phyloP scores from a whole-genome alignment of 2,797 vertebrate genomes.

The Xenentodon cancila region DNA sequence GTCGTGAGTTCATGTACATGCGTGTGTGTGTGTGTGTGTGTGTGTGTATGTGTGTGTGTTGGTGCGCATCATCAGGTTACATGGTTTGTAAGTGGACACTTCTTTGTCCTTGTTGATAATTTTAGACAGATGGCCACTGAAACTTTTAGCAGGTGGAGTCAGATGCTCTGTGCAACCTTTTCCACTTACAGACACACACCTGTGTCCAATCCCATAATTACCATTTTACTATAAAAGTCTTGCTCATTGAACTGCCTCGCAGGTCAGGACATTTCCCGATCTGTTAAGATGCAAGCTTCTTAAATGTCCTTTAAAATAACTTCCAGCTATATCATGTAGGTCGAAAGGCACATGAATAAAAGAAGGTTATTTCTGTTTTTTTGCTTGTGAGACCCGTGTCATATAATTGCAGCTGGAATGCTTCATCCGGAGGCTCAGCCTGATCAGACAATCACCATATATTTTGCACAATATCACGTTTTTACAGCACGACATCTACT shows the following conservation, averaged over 20 bases:
- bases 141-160: conserved; percentile 78
- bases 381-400: no score
- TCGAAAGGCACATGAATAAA: no score
- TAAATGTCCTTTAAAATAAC: no score
- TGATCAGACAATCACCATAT: no score
- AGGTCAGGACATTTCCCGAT: background rate
- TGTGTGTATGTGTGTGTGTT: conserved; percentile 39
- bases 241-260: background rate
- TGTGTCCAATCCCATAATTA: conserved; percentile 12
- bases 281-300: background rate
- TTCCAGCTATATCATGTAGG: no score
- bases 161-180: conserved; percentile 54
- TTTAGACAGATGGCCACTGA: conserved; percentile 79
- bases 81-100: conserved; percentile 78
- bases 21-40: conserved; percentile 15
- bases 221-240: conserved; percentile 1
- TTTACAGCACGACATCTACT: no score
- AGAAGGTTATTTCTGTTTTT: no score
- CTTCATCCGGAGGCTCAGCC: no score
- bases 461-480: no score
- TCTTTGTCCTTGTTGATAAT: conserved; percentile 78
- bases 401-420: no score
- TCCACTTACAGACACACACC: conserved; percentile 38
- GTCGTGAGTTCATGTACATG: conserved; percentile 54
- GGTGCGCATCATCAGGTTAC: conserved; percentile 69